phyloP scores from a whole-genome alignment of 2,113 vertebrate species.

The Anolis carolinensis region DNA sequence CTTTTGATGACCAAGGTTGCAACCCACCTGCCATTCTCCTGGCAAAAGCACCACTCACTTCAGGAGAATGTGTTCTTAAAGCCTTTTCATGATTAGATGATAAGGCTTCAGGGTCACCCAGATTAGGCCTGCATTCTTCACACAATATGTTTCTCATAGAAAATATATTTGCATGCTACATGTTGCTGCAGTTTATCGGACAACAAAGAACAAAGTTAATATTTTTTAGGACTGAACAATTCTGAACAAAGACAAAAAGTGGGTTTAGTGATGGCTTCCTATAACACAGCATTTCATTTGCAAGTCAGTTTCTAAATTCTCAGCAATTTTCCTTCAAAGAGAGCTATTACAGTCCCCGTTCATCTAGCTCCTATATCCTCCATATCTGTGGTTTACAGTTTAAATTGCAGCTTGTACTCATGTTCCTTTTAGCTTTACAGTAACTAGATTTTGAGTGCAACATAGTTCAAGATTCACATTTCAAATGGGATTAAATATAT shows the following conservation, averaged over 20 bases:
- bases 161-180: neutral
- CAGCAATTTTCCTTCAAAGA: constrained; percentile 13
- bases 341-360: neutral
- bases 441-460: neutral
- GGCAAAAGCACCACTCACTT: neutral
- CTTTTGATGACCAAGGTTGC: neutral
- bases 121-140: constrained; percentile 18
- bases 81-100: neutral
- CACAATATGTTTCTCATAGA: neutral
- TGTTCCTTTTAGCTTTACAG: constrained; percentile 29
- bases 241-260: constrained; percentile 21
- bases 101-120: neutral
- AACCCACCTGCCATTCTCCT: neutral
- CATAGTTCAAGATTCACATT: neutral
- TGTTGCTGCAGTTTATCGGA: neutral
- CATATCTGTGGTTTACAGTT: constrained; percentile 4
- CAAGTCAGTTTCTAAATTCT: neutral
- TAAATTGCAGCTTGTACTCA: constrained; percentile 9
- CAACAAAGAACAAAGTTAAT: neutral
- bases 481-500: neutral
- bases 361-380: fast-evolving
- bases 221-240: neutral
- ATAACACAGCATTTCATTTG: constrained; percentile 1
- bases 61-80: neutral
- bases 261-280: neutral